Evolutionary conservation across 2,888 invertebrate genomes (phyloP), one percentile per base, ranked within the genome.

Genomic region (Ornithoptera priamus): DNA sequence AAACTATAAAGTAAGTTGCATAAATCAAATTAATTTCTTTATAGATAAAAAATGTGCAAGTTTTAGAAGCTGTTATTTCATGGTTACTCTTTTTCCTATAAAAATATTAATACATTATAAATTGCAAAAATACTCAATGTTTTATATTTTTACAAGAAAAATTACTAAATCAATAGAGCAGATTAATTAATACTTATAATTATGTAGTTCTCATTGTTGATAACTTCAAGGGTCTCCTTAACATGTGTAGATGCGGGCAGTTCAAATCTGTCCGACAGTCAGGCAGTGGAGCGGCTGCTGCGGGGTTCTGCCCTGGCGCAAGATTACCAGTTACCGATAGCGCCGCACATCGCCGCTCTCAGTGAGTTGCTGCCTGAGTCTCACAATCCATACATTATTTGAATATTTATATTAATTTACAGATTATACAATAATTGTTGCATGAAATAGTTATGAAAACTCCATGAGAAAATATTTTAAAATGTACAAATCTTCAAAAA

Each of bases 321-420:
- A 74, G 93, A 93, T 82, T 93, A 93, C 78, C 93, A 93, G 82
- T 80, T 93, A 76, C 92, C 92, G 2, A 78, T 92, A 17, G 87
- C 91, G 69, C 93, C 93, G 15, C 93, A 93, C 74, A 86, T 93
- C 65, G 93, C 93, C 68, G 93, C 93, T 73, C 90, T 93, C 78
- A 92, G 93, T 93, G 88, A 91, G 92, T 92, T 87, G 73, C 46
- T 53, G 6, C 17, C 85, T 87, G 86, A 88, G 87, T 83, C 82
- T 85, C 81, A 46, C 20, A 57, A 57, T 20, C 18, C 18, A 50
- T 50, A 4, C 15, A 18, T 50, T 15, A 17, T 50, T 15, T 50
- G 50, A 1, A 50, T 50, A 17, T 50, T 50, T 15, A 50, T 15
- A 2, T 10, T 39, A 39, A 39, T 39, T 10, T 39, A 39, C 39